Base-by-base conservation (phyloP, 2,888 invertebrate genomes). In the Scaptomyza caliginosa region DNA sequence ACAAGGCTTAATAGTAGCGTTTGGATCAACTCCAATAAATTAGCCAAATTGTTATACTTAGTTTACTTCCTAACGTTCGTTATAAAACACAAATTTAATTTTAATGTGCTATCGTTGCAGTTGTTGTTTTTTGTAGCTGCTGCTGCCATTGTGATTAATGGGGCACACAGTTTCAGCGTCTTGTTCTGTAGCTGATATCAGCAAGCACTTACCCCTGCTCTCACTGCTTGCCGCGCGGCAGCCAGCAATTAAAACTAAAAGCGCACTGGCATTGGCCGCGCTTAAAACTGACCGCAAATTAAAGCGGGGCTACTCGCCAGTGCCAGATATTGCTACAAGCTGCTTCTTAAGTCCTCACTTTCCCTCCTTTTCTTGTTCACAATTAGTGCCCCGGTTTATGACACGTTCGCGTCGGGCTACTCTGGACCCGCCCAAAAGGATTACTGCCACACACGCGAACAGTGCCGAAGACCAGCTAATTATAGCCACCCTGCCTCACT, bases 71-170 rank as follows among this genome's bases (percentile, higher is more conserved):
- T 55, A 46, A 45, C 17, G 30, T 63, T 46, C 58, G 52, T 59
- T 85, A 72, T 79, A 85, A 85, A 85, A 77, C 51, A 77, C 38
- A 81, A 77, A 74, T 63, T 82, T 82, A 85, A 82, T 82, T 78
- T 79, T 74, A 80, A 77, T 77, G 74, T 49, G 11, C 50, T 26
- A 40, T 52, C 43, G 17, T 49, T 56, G 59, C 49, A 59, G 50
- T 45, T 52, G 34, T n/a, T 56, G 43, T 48, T 46, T 16, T 32
- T 26, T 32, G n/a, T 21, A 16, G 26, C 11, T 30, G 21, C 6
- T 32, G n/a, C 19, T 10, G 10, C 55, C 38, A 24, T 50, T 67
- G 43, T 71, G 82, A 85, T 81, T 85, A 82, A 79, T 82, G 79
- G 56, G 67, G 54, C 62, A 64, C 56, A 74, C 60, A 58, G 67